Evolutionary conservation across 1,140 invertebrate species (phyloP).

Genomic region (Drosophila grimshawi): DNA sequence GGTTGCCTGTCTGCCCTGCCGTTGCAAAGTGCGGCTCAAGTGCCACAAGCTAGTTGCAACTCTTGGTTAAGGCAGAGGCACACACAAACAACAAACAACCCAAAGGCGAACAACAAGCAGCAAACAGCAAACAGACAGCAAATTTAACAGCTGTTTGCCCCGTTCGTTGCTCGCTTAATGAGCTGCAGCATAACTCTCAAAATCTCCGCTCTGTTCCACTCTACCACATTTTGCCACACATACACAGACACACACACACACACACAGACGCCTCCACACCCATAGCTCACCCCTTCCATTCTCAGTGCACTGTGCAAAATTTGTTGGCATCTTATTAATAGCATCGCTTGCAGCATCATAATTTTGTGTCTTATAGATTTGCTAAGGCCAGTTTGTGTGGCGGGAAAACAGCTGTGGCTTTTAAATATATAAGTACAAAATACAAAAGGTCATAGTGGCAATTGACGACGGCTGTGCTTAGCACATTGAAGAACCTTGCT

Average conservation of each 20-base stretch:
- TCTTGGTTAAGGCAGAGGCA: neutral
- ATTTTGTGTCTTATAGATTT: constrained; percentile 30
- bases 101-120: too few species aligned
- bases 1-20: constrained; percentile 43
- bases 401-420: constrained; percentile 50
- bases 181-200: constrained; percentile 64
- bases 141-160: constrained; percentile 29
- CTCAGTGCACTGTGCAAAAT: constrained; percentile 65
- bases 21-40: constrained; percentile 52
- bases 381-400: constrained; percentile 73
- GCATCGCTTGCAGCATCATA: constrained; percentile 33
- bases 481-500: constrained; percentile 68
- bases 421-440: neutral
- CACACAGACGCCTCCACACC: neutral
- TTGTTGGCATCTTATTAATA: constrained; percentile 63
- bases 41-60: constrained; percentile 52
- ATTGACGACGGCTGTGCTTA: constrained; percentile 61
- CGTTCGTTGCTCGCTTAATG: constrained; percentile 75
- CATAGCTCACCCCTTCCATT: neutral
- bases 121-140: neutral
- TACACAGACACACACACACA: too few species aligned
- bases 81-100: constrained; percentile 1
- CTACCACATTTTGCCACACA: constrained; percentile 1
- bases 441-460: constrained; percentile 68
- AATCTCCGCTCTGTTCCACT: constrained; percentile 33